Evolutionary conservation across 64 coral and sea anemone species (phyloP).

Genomic region (Pocillopora verrucosa): DNA sequence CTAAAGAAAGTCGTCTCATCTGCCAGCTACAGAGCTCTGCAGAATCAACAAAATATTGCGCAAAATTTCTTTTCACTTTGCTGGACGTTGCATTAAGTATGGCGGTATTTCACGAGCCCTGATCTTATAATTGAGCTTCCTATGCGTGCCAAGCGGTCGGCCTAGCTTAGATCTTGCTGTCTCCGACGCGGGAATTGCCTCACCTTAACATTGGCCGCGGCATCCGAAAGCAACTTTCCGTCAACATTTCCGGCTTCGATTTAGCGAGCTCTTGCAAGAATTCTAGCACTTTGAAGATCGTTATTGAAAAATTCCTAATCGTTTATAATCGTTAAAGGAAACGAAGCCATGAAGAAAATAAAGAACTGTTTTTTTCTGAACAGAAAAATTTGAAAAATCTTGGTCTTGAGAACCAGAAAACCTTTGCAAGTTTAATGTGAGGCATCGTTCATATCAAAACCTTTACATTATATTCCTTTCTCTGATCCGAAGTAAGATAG

Average conservation of each 20-base stretch:
- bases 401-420: no score
- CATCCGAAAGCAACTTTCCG: slow-evolving; percentile 12
- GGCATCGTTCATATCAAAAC: no score
- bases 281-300: not conserved
- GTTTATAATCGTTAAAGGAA: not conserved
- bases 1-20: not conserved
- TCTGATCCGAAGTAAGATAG: no score
- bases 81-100: not conserved
- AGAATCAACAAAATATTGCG: not conserved
- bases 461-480: no score
- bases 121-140: not conserved
- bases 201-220: not conserved
- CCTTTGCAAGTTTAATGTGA: no score
- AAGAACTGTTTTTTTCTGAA: not conserved
- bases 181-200: not conserved
- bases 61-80: not conserved
- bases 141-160: not conserved
- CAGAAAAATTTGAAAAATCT: no score
- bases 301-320: not conserved
- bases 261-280: not conserved
- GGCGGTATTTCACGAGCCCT: not conserved
- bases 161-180: slow-evolving; percentile 7
- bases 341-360: not conserved
- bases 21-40: no score
- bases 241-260: not conserved